phyloP scores from a whole-genome alignment of 2,113 vertebrate genomes.

The Oceanites oceanicus region DNA sequence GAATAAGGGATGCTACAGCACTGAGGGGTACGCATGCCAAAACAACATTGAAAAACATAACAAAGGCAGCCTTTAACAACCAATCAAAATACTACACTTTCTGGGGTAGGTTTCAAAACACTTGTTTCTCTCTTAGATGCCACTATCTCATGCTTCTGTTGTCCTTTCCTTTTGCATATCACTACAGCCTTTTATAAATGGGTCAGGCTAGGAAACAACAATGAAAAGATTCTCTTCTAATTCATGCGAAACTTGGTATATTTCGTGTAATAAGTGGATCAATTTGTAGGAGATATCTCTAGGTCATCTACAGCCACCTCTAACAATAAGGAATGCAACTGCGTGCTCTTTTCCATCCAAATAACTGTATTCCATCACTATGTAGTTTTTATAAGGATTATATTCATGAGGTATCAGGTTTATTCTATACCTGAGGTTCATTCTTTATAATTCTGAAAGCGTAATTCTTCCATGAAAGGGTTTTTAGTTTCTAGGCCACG shows the following conservation, averaged over 20 bases:
- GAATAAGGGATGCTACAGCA: neutral
- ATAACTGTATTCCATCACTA: neutral
- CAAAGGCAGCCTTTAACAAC: neutral
- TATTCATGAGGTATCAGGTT: neutral
- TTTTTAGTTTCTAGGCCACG: neutral
- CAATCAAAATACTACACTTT: neutral
- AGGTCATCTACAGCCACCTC: neutral
- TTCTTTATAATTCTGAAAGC: neutral
- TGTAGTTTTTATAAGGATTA: neutral
- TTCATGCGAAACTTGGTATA: neutral
- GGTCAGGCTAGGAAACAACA: neutral
- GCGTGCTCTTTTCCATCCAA: neutral
- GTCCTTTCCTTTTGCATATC: neutral
- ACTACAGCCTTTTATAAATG: neutral
- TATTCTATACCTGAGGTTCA: neutral
- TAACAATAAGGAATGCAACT: neutral
- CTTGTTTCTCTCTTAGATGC: neutral
- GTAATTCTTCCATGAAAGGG: neutral
- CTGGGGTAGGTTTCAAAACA: neutral
- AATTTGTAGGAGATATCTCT: neutral
- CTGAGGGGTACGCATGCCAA: fast-evolving
- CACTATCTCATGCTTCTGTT: neutral
- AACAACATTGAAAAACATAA: neutral
- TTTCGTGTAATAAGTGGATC: neutral
- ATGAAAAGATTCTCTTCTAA: neutral